Conservation (phyloP, 2,113 vertebrate genomes). For the Clarias macrocephalus region DNA sequence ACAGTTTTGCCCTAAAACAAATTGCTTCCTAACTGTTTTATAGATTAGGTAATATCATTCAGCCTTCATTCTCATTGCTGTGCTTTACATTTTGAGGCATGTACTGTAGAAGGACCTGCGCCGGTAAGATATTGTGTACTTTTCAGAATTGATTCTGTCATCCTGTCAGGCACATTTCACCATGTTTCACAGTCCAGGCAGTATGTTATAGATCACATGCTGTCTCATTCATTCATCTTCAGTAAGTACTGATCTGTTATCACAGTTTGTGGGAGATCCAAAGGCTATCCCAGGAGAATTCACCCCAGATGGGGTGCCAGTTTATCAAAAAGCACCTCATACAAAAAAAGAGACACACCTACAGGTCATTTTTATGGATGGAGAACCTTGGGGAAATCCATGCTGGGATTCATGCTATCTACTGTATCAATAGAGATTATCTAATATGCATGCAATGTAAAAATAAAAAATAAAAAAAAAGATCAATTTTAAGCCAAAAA, state of each 20-base stretch:
- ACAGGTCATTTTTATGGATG: background rate
- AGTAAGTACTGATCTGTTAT: background rate
- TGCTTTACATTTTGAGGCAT: background rate
- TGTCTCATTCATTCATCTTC: constrained; percentile 10
- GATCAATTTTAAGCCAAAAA: background rate
- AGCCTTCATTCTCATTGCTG: background rate
- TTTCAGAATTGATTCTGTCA: background rate
- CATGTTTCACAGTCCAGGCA: background rate
- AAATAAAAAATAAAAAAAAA: too few relatives aligned
- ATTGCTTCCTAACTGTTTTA: background rate
- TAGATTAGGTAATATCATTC: background rate
- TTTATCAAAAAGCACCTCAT: background rate
- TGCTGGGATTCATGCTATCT: background rate
- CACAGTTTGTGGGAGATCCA: background rate
- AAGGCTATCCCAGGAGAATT: constrained; percentile 4
- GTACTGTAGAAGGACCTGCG: background rate
- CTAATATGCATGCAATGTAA: background rate
- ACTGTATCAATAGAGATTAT: background rate
- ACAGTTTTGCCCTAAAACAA: background rate
- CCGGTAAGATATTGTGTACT: background rate
- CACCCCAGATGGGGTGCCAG: background rate
- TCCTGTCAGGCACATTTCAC: background rate
- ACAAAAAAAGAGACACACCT: background rate
- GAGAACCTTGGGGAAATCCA: background rate
- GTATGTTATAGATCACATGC: background rate